Conservation (phyloP, 1,140 invertebrate genomes). For the Panagrolaimus sp. region DNA sequence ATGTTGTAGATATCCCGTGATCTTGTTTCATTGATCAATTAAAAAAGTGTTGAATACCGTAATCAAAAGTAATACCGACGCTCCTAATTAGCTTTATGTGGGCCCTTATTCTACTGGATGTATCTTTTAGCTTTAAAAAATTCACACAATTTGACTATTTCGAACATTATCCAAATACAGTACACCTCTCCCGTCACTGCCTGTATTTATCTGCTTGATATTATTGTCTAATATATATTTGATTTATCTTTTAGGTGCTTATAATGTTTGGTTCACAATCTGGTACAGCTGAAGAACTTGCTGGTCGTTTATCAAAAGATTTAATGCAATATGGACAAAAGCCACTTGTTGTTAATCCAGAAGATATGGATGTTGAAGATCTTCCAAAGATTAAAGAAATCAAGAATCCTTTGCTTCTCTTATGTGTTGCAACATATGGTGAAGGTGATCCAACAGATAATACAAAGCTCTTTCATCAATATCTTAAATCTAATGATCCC, state of each 20-base stretch:
- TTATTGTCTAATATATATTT: too few relatives aligned
- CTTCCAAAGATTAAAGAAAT: slow-evolving; percentile 65
- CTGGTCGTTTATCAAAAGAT: slow-evolving; percentile 89
- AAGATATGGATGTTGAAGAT: slow-evolving; percentile 89
- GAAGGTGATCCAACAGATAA: slow-evolving; percentile 99
- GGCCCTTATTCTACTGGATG: too few relatives aligned
- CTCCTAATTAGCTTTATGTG: too few relatives aligned
- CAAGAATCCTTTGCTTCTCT: slow-evolving; percentile 84
- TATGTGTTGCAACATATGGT: slow-evolving; percentile 96
- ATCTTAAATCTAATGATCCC: slow-evolving; percentile 83
- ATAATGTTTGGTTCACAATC: slow-evolving; percentile 99
- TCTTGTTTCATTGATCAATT: too few relatives aligned
- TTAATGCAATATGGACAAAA: slow-evolving; percentile 87
- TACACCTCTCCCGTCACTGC: too few relatives aligned
- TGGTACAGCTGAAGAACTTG: slow-evolving; percentile 96
- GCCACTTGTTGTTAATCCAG: slow-evolving; percentile 87
- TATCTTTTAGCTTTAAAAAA: too few relatives aligned
- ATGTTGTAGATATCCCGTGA: too few relatives aligned
- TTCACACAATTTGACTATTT: too few relatives aligned
- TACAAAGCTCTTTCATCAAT: slow-evolving; percentile 93
- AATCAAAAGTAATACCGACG: too few relatives aligned
- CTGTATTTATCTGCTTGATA: too few relatives aligned
- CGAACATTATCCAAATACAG: too few relatives aligned
- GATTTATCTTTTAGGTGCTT: slow-evolving; percentile 64
- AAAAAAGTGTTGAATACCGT: too few relatives aligned